Conservation (phyloP, 2,113 vertebrate genomes). For the Catharus bicknelli region DNA sequence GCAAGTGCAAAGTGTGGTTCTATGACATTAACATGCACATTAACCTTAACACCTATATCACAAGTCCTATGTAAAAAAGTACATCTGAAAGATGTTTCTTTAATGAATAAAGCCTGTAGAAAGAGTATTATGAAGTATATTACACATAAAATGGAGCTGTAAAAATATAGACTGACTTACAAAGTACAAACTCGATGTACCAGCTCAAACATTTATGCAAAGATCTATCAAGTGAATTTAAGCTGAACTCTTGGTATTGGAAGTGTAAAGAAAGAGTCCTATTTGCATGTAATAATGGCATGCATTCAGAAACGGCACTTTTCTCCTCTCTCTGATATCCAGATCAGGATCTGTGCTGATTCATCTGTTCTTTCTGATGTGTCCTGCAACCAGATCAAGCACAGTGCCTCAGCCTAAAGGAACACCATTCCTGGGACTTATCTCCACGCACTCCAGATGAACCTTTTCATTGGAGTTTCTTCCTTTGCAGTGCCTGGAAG, state of each 20-base stretch:
- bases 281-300: constrained; percentile 7
- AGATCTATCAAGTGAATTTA: neutral
- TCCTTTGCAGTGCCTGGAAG: neutral
- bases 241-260: neutral
- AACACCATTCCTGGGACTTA: neutral
- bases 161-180: neutral
- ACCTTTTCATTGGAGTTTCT: neutral
- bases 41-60: neutral
- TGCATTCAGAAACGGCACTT: neutral
- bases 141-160: neutral
- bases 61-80: neutral
- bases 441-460: neutral
- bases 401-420: neutral
- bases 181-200: neutral
- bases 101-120: neutral
- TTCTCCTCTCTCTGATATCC: neutral
- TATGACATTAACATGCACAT: neutral
- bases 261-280: neutral
- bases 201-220: neutral
- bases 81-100: neutral
- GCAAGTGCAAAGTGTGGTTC: neutral
- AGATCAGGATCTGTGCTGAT: constrained; percentile 5
- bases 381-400: neutral
- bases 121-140: neutral
- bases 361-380: neutral